These are phyloP conservation scores for Orientallactaga sibirica DNA, from an alignment of 2,797 vertebrate species.

Conservation along the genomic window DNA sequence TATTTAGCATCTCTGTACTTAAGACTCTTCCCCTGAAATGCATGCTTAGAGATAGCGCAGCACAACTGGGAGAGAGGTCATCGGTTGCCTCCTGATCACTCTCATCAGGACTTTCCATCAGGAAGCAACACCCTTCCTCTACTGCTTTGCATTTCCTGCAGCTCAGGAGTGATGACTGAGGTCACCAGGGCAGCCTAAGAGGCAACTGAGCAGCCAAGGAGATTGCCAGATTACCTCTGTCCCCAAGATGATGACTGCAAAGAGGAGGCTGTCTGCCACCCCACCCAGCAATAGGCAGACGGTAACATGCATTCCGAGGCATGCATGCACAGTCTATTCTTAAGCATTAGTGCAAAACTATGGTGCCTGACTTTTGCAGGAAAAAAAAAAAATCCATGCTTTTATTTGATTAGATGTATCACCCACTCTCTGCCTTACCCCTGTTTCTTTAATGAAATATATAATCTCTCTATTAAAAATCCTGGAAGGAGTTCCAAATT, in stretches of 20 bases:
- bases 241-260: not conserved
- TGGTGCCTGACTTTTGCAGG: not conserved
- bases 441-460: conserved; percentile 63
- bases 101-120: not conserved
- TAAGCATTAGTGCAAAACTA: not conserved
- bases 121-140: conserved; percentile 22
- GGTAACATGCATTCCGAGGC: conserved; percentile 29
- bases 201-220: conserved; percentile 3
- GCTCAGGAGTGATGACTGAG: conserved; percentile 35
- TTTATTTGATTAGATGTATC: conserved; percentile 57
- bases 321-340: not conserved
- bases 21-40: conserved; percentile 55
- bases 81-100: conserved; percentile 50
- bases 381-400: conserved; percentile 30
- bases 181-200: not conserved
- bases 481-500: conserved; percentile 72
- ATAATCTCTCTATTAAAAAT: conserved; percentile 72
- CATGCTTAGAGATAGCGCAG: not conserved
- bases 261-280: not conserved
- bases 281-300: not conserved
- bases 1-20: conserved; percentile 70
- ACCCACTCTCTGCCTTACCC: conserved; percentile 31
- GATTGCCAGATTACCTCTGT: not conserved
- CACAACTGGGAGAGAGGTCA: conserved; percentile 20
- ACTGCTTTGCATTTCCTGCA: conserved; percentile 60